These are phyloP conservation scores for Ostrea denselamellosa DNA, from an alignment of 1,140 invertebrate genomes.

Conservation along the genomic window DNA sequence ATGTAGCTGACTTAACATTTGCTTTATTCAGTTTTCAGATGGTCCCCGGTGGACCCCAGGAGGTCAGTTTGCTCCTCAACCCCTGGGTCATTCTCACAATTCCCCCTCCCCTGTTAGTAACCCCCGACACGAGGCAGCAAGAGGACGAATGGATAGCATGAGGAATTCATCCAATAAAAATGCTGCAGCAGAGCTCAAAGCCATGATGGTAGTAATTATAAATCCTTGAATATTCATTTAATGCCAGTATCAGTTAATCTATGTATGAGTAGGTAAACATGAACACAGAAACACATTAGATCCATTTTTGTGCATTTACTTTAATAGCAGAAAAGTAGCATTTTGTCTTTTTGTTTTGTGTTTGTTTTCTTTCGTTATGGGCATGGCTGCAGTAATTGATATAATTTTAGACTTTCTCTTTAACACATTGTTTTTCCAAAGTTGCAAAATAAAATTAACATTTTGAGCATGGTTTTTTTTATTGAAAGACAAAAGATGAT, in stretches of 20 bases:
- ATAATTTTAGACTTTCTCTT: not conserved
- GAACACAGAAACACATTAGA: no score
- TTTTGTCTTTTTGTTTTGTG: no score
- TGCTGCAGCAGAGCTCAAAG: slow-evolving; percentile 63
- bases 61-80: slow-evolving; percentile 87
- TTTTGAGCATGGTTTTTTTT: not conserved
- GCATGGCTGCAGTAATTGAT: no score
- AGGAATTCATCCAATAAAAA: slow-evolving; percentile 62
- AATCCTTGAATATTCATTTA: not conserved
- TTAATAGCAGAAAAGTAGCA: no score
- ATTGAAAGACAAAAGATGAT: slow-evolving; percentile 42
- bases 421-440: not conserved
- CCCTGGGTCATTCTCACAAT: slow-evolving; percentile 57
- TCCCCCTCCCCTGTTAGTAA: slow-evolving; percentile 56
- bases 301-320: no score
- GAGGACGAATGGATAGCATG: slow-evolving; percentile 48
- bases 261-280: no score
- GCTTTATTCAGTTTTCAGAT: slow-evolving; percentile 68
- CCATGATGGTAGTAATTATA: slow-evolving; percentile 57
- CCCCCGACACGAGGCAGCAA: slow-evolving; percentile 75
- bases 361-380: no score
- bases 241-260: no score
- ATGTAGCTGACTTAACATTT: not conserved
- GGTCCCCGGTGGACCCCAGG: slow-evolving; percentile 85
- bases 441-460: not conserved